Evolutionary conservation across 2,113 vertebrate genomes (phyloP).

Genomic region (Rallus limicola): DNA sequence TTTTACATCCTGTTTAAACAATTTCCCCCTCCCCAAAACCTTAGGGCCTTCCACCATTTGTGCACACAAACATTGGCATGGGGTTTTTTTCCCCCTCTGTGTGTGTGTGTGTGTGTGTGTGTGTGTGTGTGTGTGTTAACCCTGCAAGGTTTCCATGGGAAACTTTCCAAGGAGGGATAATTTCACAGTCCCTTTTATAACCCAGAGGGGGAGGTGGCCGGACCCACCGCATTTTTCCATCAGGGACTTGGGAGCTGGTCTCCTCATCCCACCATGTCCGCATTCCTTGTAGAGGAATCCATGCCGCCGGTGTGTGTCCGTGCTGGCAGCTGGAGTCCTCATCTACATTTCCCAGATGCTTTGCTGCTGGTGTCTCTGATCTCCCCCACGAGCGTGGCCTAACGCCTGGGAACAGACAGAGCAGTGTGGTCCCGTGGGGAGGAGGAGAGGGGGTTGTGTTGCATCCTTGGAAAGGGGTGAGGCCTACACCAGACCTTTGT

Average conservation of each 20-base stretch:
- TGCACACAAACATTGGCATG: not conserved
- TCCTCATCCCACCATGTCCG: not conserved
- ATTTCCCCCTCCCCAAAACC: not conserved
- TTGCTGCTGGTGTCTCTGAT: not conserved
- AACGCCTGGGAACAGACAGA: not conserved
- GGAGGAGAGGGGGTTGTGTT: not conserved
- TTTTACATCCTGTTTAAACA: not conserved
- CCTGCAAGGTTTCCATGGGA: conserved; percentile 1
- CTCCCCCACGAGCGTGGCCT: not conserved
- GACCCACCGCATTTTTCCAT: not conserved
- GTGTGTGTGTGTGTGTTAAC: not conserved
- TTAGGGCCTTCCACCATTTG: not conserved
- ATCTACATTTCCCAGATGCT: not conserved
- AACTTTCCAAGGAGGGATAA: conserved; percentile 14
- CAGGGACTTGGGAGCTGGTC: not conserved
- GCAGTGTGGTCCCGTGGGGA: not conserved
- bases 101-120: no score
- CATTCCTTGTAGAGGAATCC: not conserved
- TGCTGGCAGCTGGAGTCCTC: not conserved
- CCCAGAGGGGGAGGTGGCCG: not conserved
- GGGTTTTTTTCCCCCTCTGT: not conserved
- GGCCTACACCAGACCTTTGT: not conserved
- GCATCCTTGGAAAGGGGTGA: not conserved
- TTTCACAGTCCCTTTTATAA: conserved; percentile 1
- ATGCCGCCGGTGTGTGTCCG: not conserved